A percentile compares a stretch with the other conserved stretches of the same genome.
Conservation (phyloP, 2,797 vertebrate genomes). For the Acanthurus lineatus region DNA sequence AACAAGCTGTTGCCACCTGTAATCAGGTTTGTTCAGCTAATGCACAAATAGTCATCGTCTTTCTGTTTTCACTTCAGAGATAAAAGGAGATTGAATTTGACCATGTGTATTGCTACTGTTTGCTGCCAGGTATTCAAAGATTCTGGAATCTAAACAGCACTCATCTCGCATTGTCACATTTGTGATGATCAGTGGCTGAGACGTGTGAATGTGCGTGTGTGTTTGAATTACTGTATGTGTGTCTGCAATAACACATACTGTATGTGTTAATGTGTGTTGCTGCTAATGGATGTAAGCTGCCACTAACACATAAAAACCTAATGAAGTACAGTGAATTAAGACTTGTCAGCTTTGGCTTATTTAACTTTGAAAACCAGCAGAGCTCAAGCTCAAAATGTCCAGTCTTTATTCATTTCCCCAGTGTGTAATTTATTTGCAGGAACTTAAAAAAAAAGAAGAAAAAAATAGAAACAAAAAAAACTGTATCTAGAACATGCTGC, state of each 20-base stretch:
- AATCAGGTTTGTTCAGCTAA: constrained; percentile 58
- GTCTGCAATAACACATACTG: background rate
- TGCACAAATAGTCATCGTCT: constrained; percentile 37
- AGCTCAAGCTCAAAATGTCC: background rate
- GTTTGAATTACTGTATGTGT: background rate
- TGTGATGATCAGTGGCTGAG: constrained; percentile 7
- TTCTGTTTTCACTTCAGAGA: constrained; percentile 45
- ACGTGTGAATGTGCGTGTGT: background rate
- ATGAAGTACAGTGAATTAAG: constrained; percentile 32
- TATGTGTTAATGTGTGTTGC: constrained; percentile 4
- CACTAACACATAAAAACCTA: constrained; percentile 18
- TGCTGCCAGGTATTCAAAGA: constrained; percentile 27
- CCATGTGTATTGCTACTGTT: constrained; percentile 32
- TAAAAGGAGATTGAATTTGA: constrained; percentile 27
- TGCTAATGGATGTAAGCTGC: constrained; percentile 22
- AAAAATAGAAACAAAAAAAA: background rate
- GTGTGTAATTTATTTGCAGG: constrained; percentile 5
- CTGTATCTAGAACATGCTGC: constrained; percentile 4
- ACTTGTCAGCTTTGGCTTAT: constrained; percentile 41
- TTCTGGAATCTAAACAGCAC: constrained; percentile 17
- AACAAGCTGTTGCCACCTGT: constrained; percentile 56
- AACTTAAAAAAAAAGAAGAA: background rate
- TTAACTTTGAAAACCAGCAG: constrained; percentile 34
- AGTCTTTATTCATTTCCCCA: background rate
- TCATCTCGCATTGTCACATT: background rate